Percentiles rank a stretch among this genome's conserved stretches.
Evolutionary conservation across 64 coral and sea anemone genomes (phyloP).

Genomic region (Porites australiensis): DNA sequence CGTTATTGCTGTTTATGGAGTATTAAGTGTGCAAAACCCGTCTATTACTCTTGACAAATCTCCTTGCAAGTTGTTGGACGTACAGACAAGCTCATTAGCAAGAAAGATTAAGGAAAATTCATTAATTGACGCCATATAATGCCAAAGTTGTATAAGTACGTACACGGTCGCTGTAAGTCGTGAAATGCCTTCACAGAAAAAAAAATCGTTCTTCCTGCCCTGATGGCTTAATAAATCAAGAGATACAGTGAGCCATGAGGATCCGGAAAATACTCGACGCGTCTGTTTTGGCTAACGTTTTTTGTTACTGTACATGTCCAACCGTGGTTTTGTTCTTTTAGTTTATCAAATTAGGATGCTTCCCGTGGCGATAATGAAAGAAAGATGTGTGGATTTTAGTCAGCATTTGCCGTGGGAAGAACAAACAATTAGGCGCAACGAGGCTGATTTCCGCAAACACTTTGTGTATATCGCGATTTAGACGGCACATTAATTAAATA

Average conservation of each 20-base stretch:
- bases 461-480: neutral
- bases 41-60: conserved; percentile 10
- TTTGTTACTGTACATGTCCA: conserved; percentile 5
- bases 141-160: neutral
- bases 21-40: neutral
- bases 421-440: conserved; percentile 8
- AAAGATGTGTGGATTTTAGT: conserved; percentile 27
- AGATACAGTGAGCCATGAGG: neutral
- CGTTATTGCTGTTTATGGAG: neutral
- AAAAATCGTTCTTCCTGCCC: neutral
- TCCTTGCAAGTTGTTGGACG: neutral
- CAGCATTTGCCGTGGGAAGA: conserved; percentile 1
- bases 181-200: neutral
- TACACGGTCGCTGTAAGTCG: neutral
- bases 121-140: neutral
- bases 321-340: neutral
- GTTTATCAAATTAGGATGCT: neutral
- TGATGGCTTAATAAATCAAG: neutral
- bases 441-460: conserved; percentile 33
- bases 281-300: neutral
- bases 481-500: conserved; percentile 27
- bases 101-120: conserved; percentile 1
- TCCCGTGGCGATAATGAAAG: conserved; percentile 23
- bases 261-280: neutral
- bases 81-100: conserved; percentile 13